Base-by-base conservation (phyloP, 2,113 vertebrate genomes). In the Caracal caracal region DNA sequence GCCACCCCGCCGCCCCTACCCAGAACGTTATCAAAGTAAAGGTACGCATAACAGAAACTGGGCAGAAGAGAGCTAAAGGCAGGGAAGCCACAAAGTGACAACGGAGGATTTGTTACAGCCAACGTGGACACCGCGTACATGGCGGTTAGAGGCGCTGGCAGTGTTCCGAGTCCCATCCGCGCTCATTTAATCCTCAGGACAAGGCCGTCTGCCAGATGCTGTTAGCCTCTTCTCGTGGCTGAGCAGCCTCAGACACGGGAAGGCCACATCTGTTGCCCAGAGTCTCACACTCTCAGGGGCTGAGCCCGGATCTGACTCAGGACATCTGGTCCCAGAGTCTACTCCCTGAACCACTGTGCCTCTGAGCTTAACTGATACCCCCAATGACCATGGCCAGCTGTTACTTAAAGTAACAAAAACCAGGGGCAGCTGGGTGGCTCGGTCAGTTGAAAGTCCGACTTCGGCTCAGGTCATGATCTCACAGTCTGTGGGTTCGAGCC, bases 111-210 rank as follows among this genome's bases (percentile, higher is more conserved):
- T 51, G 11, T 59, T 24, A 47, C 24, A 37, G 43, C 47, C 13
- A 37, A 9, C 4, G 11, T 33, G 53, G 17, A 65, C 10, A 1
- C 1, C 13, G 37, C 33, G 43, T 17, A 65, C 12, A 2, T 2
- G 13, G 49, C 24, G 43, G 6, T 33, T 49, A 11, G 68, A 12
- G 73, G 37, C 2, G 1, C 33, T 17, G 43, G 24, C 17, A 19
- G 30, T 24, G 49, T 49, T 59, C 49, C 1, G 0, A 35, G 37
- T 0, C 1, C 71, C 15, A 1, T 1, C 3, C 3, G 0, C 12
- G 35, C 26, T 53, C 40, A 22, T 47, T 1, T 6, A 71, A 11
- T 61, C 33, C 43, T 26, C 49, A 47, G 28, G 33, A 5, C 4
- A 1, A 66, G 6, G 47, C 47, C 13, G 56, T 28, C 43, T 2